These are phyloP conservation scores for Polypedilum pembai DNA, from an alignment of 1,140 invertebrate genomes.

Conservation along the genomic window DNA sequence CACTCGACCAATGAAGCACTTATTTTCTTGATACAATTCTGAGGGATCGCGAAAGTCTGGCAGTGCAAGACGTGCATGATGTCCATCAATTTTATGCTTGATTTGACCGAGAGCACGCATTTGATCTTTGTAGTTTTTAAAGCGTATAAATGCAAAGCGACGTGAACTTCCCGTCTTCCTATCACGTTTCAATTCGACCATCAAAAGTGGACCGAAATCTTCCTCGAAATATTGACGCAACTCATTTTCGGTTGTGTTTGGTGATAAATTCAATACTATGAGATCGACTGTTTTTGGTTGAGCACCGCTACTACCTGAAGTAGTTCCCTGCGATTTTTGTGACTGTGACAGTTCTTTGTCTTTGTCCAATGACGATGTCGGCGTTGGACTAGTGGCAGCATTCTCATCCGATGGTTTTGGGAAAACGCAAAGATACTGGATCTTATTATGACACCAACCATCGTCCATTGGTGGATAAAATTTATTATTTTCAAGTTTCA, in stretches of 20 bases:
- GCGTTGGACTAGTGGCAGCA: constrained; percentile 32
- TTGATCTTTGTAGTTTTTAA: constrained; percentile 60
- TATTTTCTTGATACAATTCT: constrained; percentile 9
- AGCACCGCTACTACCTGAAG: background rate
- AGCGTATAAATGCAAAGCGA: constrained; percentile 79
- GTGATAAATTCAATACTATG: constrained; percentile 71
- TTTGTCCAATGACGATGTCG: background rate
- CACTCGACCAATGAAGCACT: background rate
- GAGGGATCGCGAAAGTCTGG: constrained; percentile 55
- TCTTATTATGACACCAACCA: constrained; percentile 42
- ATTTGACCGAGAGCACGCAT: constrained; percentile 52
- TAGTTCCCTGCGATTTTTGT: background rate
- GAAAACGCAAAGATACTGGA: constrained; percentile 45
- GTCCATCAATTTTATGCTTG: constrained; percentile 67
- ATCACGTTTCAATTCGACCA: constrained; percentile 67
- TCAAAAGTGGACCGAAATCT: constrained; percentile 63
- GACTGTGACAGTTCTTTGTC: background rate
- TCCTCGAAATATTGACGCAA: constrained; percentile 65
- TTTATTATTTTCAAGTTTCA: background rate
- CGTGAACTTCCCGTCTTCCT: constrained; percentile 66
- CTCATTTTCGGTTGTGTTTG: constrained; percentile 69
- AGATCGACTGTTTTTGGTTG: constrained; percentile 46
- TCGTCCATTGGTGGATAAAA: constrained; percentile 38
- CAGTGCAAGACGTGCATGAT: constrained; percentile 74
- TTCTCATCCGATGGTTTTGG: constrained; percentile 40